Evolutionary conservation across 1,140 invertebrate species (phyloP).

Genomic region (Aphidius ervi): DNA sequence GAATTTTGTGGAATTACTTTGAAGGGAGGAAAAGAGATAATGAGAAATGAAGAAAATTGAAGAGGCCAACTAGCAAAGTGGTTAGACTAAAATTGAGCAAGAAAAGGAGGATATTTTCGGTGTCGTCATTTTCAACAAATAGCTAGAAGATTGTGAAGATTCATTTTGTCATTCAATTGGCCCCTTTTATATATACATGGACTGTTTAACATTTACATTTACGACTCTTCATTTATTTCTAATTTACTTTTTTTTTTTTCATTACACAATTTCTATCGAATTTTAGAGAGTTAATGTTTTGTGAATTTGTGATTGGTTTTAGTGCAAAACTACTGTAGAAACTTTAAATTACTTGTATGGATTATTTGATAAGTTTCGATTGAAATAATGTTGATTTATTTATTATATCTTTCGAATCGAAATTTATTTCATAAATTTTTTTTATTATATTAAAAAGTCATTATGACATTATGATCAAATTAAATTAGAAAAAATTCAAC

Average conservation of each 20-base stretch:
- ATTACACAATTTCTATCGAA: too few species aligned
- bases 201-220: too few species aligned
- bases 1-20: slow-evolving; percentile 2
- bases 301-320: slow-evolving; percentile 40
- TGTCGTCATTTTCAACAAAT: slow-evolving; percentile 40
- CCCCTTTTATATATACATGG: not conserved
- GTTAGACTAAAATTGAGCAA: too few species aligned
- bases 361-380: slow-evolving; percentile 10
- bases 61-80: not conserved
- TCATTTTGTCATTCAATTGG: not conserved
- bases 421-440: too few species aligned
- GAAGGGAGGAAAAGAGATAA: not conserved
- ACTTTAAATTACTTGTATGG: slow-evolving; percentile 13
- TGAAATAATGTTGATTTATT: too few species aligned
- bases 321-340: slow-evolving; percentile 30
- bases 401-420: too few species aligned
- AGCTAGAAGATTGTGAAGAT: slow-evolving; percentile 25
- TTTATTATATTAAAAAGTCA: too few species aligned
- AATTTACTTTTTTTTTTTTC: not conserved
- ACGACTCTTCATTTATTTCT: too few species aligned
- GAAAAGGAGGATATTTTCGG: too few species aligned
- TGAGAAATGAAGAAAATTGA: slow-evolving; percentile 1
- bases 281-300: slow-evolving; percentile 30
- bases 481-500: too few species aligned
- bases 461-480: too few species aligned